Conservation (phyloP, 2,888 invertebrate genomes). For the Drosophila parthenogenetica region DNA sequence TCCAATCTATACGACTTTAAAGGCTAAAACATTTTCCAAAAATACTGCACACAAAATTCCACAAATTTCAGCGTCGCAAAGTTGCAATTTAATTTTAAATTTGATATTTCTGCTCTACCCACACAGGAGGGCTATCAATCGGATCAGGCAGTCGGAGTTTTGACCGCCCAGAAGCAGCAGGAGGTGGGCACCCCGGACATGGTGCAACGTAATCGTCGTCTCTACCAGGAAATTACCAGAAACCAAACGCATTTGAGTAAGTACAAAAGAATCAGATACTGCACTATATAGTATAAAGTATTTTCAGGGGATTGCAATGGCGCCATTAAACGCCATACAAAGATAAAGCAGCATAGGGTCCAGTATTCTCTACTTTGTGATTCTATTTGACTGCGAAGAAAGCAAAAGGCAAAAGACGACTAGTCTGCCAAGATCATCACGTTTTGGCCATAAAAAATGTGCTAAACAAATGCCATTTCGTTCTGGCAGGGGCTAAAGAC, state of each 20-base stretch:
- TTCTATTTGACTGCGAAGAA: slow-evolving; percentile 45
- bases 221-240: slow-evolving; percentile 32
- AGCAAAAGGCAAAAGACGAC: slow-evolving; percentile 13
- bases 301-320: slow-evolving; percentile 16
- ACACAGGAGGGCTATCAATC: slow-evolving; percentile 76
- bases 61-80: neutral
- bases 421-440: slow-evolving; percentile 59
- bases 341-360: neutral
- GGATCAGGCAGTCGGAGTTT: slow-evolving; percentile 69
- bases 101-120: slow-evolving; percentile 19
- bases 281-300: neutral
- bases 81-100: slow-evolving; percentile 42
- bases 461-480: slow-evolving; percentile 60
- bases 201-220: slow-evolving; percentile 56
- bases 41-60: neutral
- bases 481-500: slow-evolving; percentile 26
- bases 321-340: slow-evolving; percentile 52
- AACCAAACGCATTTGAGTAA: slow-evolving; percentile 51
- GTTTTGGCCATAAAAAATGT: slow-evolving; percentile 74
- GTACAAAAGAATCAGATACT: slow-evolving; percentile 16
- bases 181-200: slow-evolving; percentile 75
- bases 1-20: slow-evolving; percentile 25
- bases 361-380: slow-evolving; percentile 1
- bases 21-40: neutral
- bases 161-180: slow-evolving; percentile 79